Evolutionary conservation across 2,888 invertebrate species (phyloP).

Genomic region (Tryphoninae sp.): DNA sequence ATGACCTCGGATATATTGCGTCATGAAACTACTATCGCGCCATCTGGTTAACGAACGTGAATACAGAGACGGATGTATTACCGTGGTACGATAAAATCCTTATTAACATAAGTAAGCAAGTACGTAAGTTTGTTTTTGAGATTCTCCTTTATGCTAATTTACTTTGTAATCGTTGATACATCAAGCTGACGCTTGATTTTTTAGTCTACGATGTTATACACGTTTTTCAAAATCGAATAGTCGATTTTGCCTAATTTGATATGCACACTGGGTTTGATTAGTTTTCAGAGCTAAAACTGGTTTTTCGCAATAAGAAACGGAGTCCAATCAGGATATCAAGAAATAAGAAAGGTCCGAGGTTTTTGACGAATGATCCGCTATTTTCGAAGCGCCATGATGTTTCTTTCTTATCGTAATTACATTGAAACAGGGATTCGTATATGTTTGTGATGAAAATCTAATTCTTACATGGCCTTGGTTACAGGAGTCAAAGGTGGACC

Average conservation of each 20-base stretch:
- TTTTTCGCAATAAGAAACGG: neutral
- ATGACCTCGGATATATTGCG: constrained; percentile 73
- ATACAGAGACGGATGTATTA: constrained; percentile 31
- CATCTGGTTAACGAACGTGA: constrained; percentile 58
- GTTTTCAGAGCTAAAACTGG: too few relatives aligned
- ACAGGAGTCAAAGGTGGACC: too few relatives aligned
- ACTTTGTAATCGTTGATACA: neutral
- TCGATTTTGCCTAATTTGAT: too few relatives aligned
- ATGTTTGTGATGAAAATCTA: too few relatives aligned
- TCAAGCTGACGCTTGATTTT: neutral
- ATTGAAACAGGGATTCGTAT: too few relatives aligned
- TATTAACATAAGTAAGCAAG: neutral
- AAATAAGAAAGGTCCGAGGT: neutral
- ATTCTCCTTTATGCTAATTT: neutral
- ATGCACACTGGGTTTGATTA: too few relatives aligned
- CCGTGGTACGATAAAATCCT: neutral
- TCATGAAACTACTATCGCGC: constrained; percentile 65
- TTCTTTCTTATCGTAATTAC: too few relatives aligned
- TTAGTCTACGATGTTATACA: neutral
- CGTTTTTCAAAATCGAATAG: too few relatives aligned
- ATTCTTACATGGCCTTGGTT: too few relatives aligned
- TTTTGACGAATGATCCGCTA: neutral
- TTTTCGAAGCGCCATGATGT: neutral
- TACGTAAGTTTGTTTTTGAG: neutral
- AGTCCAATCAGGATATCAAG: neutral